Base-by-base conservation (phyloP, 53 echinoderm and acorn worm genomes). In the Hippasteria phrygiana region DNA sequence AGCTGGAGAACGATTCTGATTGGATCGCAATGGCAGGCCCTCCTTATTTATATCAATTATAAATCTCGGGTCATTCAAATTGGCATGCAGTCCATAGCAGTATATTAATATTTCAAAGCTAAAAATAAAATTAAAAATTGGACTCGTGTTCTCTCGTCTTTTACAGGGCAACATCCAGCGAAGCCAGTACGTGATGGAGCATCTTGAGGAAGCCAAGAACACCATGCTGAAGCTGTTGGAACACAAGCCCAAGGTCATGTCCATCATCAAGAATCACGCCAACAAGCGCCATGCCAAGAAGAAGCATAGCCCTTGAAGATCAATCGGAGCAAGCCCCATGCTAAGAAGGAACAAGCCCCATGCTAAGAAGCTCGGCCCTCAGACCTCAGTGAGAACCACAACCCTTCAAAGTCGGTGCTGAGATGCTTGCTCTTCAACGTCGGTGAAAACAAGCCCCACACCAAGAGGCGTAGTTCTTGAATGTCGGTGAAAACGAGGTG, bases 201-300 rank as follows among this genome's bases (percentile, higher is more conserved):
- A 98, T 53, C 77, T 98, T 5, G 95, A 93, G 47, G 98, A 95
- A 85, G 95, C 98, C 42, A 92, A 94, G 83, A 87, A 73, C 47
- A 95, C 92, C 12, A 92, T 98, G 75, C 80, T 93, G 42, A 98
- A 95, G 71, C 87, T 98, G 70, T 73, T 98, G 39, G 98, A 98
- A 32, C 98, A 98, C 88, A 95, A 96, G 86, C 94, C 93, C 56
- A 98, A 98, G 74, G 98, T 98, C 32, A 90, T 95, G 37, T 85
- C 89, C n/a, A 95, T 98, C 62, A 89, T 98, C 51, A 98, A 98
- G 89, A 98, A 94, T 62, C 98, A 98, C 56, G 95, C 95, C 43
- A 98, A 98, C 88, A 98, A 98, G 66, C 85, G 98, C 40, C 95
- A 95, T 45, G 95, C 96, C 83, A 98, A 98, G 90, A 98, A 98